Evolutionary conservation across 1,140 invertebrate genomes (phyloP).

Genomic region (Gryllus bimaculatus): DNA sequence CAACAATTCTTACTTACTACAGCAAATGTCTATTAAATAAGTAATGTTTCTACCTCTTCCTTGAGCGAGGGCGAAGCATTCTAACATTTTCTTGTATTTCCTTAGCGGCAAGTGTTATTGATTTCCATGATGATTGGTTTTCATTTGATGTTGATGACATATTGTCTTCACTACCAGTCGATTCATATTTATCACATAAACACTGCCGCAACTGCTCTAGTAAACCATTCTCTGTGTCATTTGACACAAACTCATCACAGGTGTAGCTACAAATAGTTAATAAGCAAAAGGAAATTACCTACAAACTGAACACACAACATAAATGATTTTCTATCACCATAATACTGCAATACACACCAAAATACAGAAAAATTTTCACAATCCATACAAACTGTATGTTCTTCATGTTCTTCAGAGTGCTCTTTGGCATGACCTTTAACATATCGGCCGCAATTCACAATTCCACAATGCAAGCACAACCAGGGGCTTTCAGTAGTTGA

Average conservation of each 20-base stretch:
- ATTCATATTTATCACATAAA: not conserved
- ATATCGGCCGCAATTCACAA: slow-evolving; percentile 67
- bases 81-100: slow-evolving; percentile 40
- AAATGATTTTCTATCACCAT: not conserved
- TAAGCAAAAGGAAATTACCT: not conserved
- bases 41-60: slow-evolving; percentile 38
- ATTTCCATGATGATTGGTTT: slow-evolving; percentile 19
- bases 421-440: slow-evolving; percentile 64
- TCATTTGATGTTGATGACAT: slow-evolving; percentile 20
- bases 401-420: slow-evolving; percentile 52
- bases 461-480: slow-evolving; percentile 66
- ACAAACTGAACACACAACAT: not conserved
- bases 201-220: slow-evolving; percentile 49
- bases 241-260: slow-evolving; percentile 72
- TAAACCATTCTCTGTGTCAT: slow-evolving; percentile 53
- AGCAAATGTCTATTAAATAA: too few relatives aligned
- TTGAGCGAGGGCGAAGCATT: slow-evolving; percentile 46
- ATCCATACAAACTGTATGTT: slow-evolving; percentile 66
- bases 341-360: slow-evolving; percentile 44
- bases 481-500: slow-evolving; percentile 57
- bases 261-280: slow-evolving; percentile 50
- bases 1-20: too few relatives aligned
- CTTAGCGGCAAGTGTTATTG: slow-evolving; percentile 13
- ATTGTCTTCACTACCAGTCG: slow-evolving; percentile 18
- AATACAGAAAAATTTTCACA: slow-evolving; percentile 63